Evolutionary conservation across 2,797 vertebrate species (phyloP).

Genomic region (Acanthopagrus latus): DNA sequence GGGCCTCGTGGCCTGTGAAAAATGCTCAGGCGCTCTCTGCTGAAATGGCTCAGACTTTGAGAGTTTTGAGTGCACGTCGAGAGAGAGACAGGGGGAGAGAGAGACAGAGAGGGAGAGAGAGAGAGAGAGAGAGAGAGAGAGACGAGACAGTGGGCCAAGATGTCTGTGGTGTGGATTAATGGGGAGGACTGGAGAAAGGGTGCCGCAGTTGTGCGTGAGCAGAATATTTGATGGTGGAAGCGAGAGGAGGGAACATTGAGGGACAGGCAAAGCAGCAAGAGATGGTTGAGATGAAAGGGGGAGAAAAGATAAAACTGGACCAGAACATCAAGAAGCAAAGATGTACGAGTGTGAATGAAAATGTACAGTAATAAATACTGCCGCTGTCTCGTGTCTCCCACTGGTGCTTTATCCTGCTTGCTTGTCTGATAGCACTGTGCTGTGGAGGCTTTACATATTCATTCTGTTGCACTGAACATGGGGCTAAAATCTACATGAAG

Average conservation of each 20-base stretch:
- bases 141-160: slow-evolving; percentile 87
- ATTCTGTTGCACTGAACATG: slow-evolving; percentile 36
- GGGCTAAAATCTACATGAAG: slow-evolving; percentile 22
- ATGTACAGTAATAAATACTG: slow-evolving; percentile 61
- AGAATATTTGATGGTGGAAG: slow-evolving; percentile 90
- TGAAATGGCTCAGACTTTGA: slow-evolving; percentile 66
- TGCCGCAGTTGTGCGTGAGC: slow-evolving; percentile 94
- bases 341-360: slow-evolving; percentile 47
- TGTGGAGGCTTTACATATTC: slow-evolving; percentile 35
- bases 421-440: slow-evolving; percentile 31
- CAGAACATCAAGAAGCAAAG: slow-evolving; percentile 57
- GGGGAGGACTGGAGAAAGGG: slow-evolving; percentile 89
- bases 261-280: slow-evolving; percentile 75
- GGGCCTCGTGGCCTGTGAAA: slow-evolving; percentile 66
- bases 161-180: slow-evolving; percentile 92
- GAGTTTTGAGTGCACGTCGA: slow-evolving; percentile 73
- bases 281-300: slow-evolving; percentile 62
- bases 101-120: no score
- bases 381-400: slow-evolving; percentile 43
- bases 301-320: slow-evolving; percentile 53
- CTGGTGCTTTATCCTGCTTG: slow-evolving; percentile 42
- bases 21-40: slow-evolving; percentile 46
- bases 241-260: slow-evolving; percentile 86
- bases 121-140: slow-evolving; percentile 58
- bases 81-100: slow-evolving; percentile 47